phyloP scores from a whole-genome alignment of 2,797 vertebrate species.

The Eulemur mongoz region DNA sequence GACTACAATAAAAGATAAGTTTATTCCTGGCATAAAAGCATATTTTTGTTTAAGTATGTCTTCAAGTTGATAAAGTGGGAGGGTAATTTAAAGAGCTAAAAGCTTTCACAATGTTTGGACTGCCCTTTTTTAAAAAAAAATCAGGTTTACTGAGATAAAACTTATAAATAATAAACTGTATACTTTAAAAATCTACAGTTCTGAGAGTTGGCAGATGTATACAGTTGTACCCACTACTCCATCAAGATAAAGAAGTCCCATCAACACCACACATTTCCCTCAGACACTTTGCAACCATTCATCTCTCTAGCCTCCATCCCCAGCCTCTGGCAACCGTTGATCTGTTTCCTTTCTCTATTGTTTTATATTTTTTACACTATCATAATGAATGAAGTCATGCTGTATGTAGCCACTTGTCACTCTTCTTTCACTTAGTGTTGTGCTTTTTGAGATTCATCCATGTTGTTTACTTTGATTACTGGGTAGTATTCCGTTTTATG shows the following conservation, averaged over 20 bases:
- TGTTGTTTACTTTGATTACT: neutral
- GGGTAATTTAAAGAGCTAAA: neutral
- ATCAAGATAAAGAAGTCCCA: neutral
- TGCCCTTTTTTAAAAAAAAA: neutral
- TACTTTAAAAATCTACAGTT: neutral
- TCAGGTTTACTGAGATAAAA: neutral
- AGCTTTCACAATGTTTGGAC: neutral
- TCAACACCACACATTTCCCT: neutral
- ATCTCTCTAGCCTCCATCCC: too few relatives aligned
- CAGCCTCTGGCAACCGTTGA: neutral
- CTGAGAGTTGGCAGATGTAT: neutral
- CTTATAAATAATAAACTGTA: neutral
- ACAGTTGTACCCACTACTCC: neutral
- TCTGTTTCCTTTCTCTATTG: neutral
- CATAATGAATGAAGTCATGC: neutral
- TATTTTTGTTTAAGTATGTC: neutral
- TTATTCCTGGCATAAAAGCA: neutral
- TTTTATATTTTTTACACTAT: neutral
- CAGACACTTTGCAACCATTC: neutral
- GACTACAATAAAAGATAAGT: neutral
- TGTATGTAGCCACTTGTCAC: neutral
- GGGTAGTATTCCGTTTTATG: neutral
- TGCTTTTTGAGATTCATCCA: neutral
- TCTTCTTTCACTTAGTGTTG: neutral
- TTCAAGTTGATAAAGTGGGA: constrained; percentile 17